A percentile compares a stretch with the other conserved stretches of the same genome.
Evolutionary conservation across 2,888 invertebrate genomes (phyloP).

Genomic region (Terebella lapidaria): DNA sequence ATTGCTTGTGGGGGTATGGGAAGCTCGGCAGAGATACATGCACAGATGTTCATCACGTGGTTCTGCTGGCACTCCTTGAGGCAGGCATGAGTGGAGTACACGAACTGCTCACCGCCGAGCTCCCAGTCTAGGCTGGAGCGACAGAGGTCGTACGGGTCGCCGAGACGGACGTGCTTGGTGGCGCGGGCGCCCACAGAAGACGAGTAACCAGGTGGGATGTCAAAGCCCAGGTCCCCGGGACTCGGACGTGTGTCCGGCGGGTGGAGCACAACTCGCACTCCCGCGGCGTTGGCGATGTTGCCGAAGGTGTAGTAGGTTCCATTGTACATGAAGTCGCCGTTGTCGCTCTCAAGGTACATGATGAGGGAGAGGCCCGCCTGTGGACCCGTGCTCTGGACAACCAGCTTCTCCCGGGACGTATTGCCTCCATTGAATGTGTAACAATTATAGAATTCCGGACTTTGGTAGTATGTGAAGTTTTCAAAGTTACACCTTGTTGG

Average conservation of each 20-base stretch:
- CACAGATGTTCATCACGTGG: constrained; percentile 3
- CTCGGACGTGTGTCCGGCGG: constrained; percentile 46
- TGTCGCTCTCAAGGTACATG: constrained; percentile 43
- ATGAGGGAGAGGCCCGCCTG: constrained; percentile 43
- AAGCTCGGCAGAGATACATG: constrained; percentile 1
- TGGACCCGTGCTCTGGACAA: constrained; percentile 44
- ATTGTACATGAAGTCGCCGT: constrained; percentile 36
- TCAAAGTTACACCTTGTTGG: constrained; percentile 28
- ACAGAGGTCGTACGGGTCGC: constrained; percentile 11
- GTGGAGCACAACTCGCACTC: constrained; percentile 44
- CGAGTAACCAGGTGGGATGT: constrained; percentile 46
- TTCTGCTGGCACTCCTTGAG: constrained; percentile 8
- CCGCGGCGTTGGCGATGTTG: constrained; percentile 42
- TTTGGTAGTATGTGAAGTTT: constrained; percentile 39
- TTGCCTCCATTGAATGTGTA: constrained; percentile 44
- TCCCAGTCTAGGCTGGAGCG: not conserved
- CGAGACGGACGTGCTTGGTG: not conserved
- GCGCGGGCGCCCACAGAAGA: constrained; percentile 23
- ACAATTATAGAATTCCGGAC: constrained; percentile 46
- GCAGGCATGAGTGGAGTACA: constrained; percentile 12
- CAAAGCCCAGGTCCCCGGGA: constrained; percentile 45
- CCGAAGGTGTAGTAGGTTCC: constrained; percentile 40
- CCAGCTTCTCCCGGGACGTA: constrained; percentile 23
- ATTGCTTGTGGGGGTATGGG: not conserved
- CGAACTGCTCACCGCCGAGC: not conserved